These are phyloP conservation scores for Pteropus rufus DNA, from an alignment of 2,797 vertebrate genomes.

Conservation along the genomic window DNA sequence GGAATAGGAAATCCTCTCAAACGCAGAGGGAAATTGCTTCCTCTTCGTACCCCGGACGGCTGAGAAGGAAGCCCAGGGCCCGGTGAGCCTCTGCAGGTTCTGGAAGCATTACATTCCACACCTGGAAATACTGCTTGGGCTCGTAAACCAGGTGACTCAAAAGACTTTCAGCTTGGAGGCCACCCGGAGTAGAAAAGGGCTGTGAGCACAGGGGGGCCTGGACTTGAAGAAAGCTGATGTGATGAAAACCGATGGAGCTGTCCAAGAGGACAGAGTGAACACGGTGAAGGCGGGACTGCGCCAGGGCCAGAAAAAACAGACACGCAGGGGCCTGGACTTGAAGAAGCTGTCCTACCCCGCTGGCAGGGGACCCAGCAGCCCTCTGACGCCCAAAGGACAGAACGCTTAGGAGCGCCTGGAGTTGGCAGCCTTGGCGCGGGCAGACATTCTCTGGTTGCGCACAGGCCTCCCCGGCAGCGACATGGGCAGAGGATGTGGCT, in stretches of 20 bases:
- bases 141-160: too few species aligned
- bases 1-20: too few species aligned
- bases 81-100: too few species aligned
- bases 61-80: too few species aligned
- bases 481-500: not conserved
- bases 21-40: too few species aligned
- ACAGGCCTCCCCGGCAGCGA: not conserved
- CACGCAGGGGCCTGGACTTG: not conserved
- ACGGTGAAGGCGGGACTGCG: not conserved
- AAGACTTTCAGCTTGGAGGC: too few species aligned
- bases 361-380: not conserved
- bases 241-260: not conserved
- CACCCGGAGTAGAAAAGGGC: too few species aligned
- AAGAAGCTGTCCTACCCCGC: not conserved
- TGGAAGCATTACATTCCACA: too few species aligned
- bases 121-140: too few species aligned
- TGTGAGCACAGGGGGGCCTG: too few species aligned
- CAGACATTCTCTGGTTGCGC: not conserved
- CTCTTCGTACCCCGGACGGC: too few species aligned
- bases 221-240: not conserved
- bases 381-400: not conserved
- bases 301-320: not conserved
- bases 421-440: not conserved
- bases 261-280: not conserved
- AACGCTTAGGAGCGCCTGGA: not conserved